Percentiles rank a stretch among this genome's conserved stretches.
These are phyloP conservation scores for Anticlea derivata DNA, from an alignment of 2,888 invertebrate genomes.

Conservation along the genomic window DNA sequence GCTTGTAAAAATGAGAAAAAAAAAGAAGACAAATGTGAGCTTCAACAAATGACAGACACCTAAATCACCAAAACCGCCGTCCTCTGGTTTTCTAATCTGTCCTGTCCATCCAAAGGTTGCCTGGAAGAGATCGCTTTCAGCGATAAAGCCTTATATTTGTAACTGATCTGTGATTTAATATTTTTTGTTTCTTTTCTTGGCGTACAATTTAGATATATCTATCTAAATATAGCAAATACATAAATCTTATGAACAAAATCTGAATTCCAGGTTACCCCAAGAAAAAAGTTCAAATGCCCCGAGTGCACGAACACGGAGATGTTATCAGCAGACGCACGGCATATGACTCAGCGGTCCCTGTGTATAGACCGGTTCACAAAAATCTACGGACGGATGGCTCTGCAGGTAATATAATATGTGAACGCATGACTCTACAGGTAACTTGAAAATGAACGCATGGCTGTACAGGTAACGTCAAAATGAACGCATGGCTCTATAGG, in stretches of 20 bases:
- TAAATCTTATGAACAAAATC: background rate
- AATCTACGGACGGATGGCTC: constrained; percentile 94
- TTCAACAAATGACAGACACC: no score
- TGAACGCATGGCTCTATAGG: background rate
- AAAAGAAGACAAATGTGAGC: no score
- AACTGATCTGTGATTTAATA: no score
- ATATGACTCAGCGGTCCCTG: constrained; percentile 96
- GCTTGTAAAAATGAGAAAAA: no score
- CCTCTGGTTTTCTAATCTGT: no score
- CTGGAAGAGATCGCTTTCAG: no score
- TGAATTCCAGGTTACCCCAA: constrained; percentile 89
- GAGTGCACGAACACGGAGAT: constrained; percentile 97
- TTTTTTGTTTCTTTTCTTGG: no score
- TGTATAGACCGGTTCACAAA: constrained; percentile 92
- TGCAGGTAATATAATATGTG: constrained; percentile 68
- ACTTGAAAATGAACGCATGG: background rate
- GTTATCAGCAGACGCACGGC: constrained; percentile 95
- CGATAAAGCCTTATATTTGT: no score
- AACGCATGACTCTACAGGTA: background rate
- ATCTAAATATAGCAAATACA: background rate
- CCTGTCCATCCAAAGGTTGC: no score
- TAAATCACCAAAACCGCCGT: no score
- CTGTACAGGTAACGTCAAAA: background rate
- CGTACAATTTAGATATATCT: no score
- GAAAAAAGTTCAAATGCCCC: constrained; percentile 98